Base-by-base conservation (phyloP, 2,797 vertebrate species). In the Lepus townsendii region DNA sequence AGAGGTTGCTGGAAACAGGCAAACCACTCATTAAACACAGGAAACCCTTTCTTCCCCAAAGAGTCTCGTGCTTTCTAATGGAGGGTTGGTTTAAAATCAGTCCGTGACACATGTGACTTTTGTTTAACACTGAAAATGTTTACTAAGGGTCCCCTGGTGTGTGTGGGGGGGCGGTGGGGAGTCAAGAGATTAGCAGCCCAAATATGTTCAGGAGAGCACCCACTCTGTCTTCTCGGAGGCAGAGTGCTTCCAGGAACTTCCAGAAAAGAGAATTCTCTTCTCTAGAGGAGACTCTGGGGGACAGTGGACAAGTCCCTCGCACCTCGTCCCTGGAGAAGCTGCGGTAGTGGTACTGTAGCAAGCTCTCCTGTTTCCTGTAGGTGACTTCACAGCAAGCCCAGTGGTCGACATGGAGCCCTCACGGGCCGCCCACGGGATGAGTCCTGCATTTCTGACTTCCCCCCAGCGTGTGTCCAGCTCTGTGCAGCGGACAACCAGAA, bases 111-210 rank as follows among this genome's bases (percentile, higher is more conserved):
- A 79, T 13, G 30, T 24, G 66, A 16, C 88, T 90, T 94, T 63
- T 86, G 35, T 94, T 86, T 72, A 86, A 69, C 38, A 86, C 35
- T 93, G 52, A 80, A 95, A 35, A 52, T 88, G 19, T 88, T 89
- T 87, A 52, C 76, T 78, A 22, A 50, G 54, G 75, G 86, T 32
- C 76, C 62, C 26, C 38, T 73, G 38, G 12, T 47, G 42, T 47
- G 42, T 47, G 38, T 6, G 42, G 7, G 42, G 42, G 8, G 1
- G 42, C 42, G 8, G 42, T 47, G 42, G 24, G 75, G 76, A 38
- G 32, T 78, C 35, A 88, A 88, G 50, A 42, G 66, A 63, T 80
- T 17, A 91, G n/a, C 30, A 60, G 63, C 20, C 7, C 19, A 82
- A 20, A 68, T 17, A 16, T 19, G 24, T 42, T 26, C 11, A n/a